phyloP scores from a whole-genome alignment of 2,888 invertebrate genomes.

The Drosophila emarginata region DNA sequence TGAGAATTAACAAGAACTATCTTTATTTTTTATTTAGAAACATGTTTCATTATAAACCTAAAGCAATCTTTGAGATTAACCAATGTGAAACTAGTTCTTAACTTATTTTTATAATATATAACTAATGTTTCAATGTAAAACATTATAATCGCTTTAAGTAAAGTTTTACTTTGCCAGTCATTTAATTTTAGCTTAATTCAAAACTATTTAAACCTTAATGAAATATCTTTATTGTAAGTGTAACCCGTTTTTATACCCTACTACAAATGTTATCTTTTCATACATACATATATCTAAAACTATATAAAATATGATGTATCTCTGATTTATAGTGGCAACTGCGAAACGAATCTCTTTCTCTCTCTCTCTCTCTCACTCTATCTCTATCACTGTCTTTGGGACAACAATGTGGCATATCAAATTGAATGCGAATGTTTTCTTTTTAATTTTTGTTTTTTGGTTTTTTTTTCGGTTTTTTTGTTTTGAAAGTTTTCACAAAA shows the following conservation, averaged over 20 bases:
- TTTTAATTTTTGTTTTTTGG: slow-evolving; percentile 11
- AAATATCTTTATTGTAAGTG: background rate
- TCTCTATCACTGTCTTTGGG: too few species aligned
- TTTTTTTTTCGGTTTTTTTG: slow-evolving; percentile 20
- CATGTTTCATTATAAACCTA: too few species aligned
- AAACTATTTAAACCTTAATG: background rate
- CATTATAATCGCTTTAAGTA: too few species aligned
- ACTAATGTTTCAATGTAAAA: too few species aligned
- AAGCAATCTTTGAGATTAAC: too few species aligned
- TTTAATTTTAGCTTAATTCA: too few species aligned
- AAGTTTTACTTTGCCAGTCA: too few species aligned
- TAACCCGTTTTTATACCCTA: background rate
- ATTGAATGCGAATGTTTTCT: slow-evolving; percentile 43
- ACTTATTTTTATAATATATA: too few species aligned
- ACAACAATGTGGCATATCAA: slow-evolving; percentile 50
- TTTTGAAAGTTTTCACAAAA: slow-evolving; percentile 20
- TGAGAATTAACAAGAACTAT: too few species aligned
- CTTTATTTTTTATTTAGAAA: too few species aligned
- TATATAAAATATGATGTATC: slow-evolving; percentile 43
- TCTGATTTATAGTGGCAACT: slow-evolving; percentile 34
- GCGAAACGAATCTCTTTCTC: slow-evolving; percentile 25
- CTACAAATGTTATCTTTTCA: slow-evolving; percentile 2
- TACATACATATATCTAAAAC: slow-evolving; percentile 12
- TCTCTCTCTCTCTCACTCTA: background rate
- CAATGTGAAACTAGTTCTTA: too few species aligned